Conservation (phyloP, 2,113 vertebrate species). For the Miniopterus natalensis region DNA sequence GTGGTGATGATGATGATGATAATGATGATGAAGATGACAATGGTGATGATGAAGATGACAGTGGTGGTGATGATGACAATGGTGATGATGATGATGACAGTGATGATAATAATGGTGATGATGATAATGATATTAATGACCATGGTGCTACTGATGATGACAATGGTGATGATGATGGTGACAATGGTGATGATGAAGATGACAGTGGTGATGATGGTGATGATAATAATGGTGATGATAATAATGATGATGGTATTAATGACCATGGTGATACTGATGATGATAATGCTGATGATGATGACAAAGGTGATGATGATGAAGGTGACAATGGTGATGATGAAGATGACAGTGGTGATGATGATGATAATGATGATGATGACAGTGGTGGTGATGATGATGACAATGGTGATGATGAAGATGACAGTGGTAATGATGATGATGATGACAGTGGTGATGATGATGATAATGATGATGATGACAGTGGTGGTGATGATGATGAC, state of each 20-base stretch:
- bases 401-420: not conserved
- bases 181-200: too few species aligned
- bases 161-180: not conserved
- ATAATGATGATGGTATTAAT: fast-evolving
- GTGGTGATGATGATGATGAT: too few species aligned
- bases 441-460: too few species aligned
- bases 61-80: fast-evolving
- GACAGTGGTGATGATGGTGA: fast-evolving
- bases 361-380: not conserved
- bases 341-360: not conserved
- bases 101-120: not conserved
- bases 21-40: not conserved
- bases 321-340: not conserved
- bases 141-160: fast-evolving
- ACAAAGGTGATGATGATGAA: not conserved
- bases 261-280: fast-evolving
- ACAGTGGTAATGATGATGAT: not conserved
- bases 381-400: too few species aligned
- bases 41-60: not conserved
- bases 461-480: not conserved
- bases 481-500: not conserved
- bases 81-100: not conserved
- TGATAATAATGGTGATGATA: fast-evolving
- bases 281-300: not conserved
- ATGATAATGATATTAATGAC: fast-evolving